phyloP scores from a whole-genome alignment of 2,113 vertebrate genomes.

The Periophthalmodon schlosseri region DNA sequence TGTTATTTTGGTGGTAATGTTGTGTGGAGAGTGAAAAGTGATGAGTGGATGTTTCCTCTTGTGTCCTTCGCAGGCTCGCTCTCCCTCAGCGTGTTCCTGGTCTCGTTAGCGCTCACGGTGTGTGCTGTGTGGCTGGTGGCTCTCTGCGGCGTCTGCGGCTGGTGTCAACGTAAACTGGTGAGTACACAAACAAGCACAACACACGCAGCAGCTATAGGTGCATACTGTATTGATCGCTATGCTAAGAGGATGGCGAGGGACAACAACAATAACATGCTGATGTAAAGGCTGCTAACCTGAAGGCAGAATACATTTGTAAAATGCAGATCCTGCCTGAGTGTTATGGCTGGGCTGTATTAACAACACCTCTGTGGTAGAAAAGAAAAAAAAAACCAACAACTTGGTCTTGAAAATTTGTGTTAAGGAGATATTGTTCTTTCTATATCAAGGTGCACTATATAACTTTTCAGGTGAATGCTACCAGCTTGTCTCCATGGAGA shows the following conservation, averaged over 20 bases:
- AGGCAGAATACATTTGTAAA: not conserved
- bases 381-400: too few relatives aligned
- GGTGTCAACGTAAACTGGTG: conserved; percentile 99
- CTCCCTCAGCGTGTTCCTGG: conserved; percentile 92
- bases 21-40: conserved; percentile 14
- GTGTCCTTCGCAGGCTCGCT: conserved; percentile 79
- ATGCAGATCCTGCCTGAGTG: too few relatives aligned
- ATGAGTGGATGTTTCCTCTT: conserved; percentile 26
- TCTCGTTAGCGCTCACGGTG: conserved; percentile 95
- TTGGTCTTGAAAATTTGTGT: too few relatives aligned
- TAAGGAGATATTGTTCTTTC: too few relatives aligned
- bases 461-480: too few relatives aligned
- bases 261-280: conserved; percentile 16
- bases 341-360: too few relatives aligned
- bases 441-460: too few relatives aligned
- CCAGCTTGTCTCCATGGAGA: too few relatives aligned
- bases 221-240: conserved; percentile 29
- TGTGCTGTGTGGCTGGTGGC: conserved; percentile 95
- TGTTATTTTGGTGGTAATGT: conserved; percentile 20
- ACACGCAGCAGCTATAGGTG: conserved; percentile 16
- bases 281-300: conserved; percentile 21
- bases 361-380: too few relatives aligned
- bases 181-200: conserved; percentile 68
- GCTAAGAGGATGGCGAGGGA: conserved; percentile 16
- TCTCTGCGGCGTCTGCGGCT: conserved; percentile 97